Percentiles rank a stretch among this genome's conserved stretches.
Conservation (phyloP, 2,888 invertebrate genomes). For the Hetaerina titia region DNA sequence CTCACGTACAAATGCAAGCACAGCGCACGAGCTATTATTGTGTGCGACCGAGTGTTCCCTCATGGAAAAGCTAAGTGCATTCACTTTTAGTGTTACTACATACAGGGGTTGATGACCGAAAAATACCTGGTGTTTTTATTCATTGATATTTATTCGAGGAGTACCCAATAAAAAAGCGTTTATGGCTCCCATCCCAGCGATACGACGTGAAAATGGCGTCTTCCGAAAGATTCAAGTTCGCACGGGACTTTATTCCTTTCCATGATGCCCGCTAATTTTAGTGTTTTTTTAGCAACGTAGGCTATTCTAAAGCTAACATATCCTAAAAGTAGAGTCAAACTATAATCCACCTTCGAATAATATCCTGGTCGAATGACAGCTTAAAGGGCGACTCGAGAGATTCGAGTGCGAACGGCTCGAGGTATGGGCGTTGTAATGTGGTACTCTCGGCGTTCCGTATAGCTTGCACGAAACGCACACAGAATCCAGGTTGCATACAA, state of each 20-base stretch:
- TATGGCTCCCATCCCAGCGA: background rate
- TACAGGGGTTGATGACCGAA: background rate
- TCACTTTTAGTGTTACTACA: background rate
- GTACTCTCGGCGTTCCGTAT: too few relatives aligned
- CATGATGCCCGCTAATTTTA: background rate
- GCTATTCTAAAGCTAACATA: background rate
- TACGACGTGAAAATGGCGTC: background rate
- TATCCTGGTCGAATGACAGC: too few relatives aligned
- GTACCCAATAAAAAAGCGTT: background rate
- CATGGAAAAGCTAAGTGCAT: background rate
- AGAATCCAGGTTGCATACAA: too few relatives aligned
- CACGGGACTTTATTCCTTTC: background rate
- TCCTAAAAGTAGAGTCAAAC: background rate
- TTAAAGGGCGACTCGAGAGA: too few relatives aligned
- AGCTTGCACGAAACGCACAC: too few relatives aligned
- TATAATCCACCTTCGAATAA: background rate
- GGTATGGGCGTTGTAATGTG: too few relatives aligned
- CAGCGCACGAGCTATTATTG: background rate
- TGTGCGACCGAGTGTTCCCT: background rate
- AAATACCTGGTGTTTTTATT: background rate
- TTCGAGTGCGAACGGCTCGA: too few relatives aligned
- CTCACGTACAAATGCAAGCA: background rate
- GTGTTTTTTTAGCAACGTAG: background rate
- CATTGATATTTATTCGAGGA: background rate
- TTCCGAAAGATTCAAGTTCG: background rate